Base-by-base conservation (phyloP, 2,797 vertebrate genomes). In the Naso thynnoides region DNA sequence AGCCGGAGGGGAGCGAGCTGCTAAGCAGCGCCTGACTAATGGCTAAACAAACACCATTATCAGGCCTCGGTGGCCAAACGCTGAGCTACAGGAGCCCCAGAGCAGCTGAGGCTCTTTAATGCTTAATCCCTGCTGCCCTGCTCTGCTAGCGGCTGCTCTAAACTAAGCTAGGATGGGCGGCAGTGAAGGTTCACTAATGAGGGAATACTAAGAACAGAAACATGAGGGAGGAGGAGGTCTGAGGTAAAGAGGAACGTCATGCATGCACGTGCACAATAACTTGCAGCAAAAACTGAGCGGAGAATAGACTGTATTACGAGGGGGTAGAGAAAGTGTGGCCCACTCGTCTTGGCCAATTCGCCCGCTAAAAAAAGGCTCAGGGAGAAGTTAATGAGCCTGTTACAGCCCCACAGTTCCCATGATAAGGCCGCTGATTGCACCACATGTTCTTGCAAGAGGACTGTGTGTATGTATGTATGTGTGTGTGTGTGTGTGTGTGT, bases 41-140 rank as follows among this genome's bases (percentile, higher is more conserved):
- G 87, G 91, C 92, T 93, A 93, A 93, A 94, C 93, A 95, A 95
- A 95, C 92, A 94, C 92, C 87, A 94, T 94, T 93, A 93, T 91
- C 87, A 83, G 84, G 72, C 83, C 85, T 79, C 76, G 36, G 92
- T 91, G 91, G 87, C 85, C 85, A 24, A 82, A 89, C 29, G 41
- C 70, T 79, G 82, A 89, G 88, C 85, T 85, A 76, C 77, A 85
- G 87, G 75, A 88, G 86, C 90, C 88, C 81, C 76, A 63, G 73
- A 80, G 88, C 86, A 90, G 88, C 88, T 86, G 86, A 83, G 85
- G 84, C 88, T 88, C 86, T 92, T 91, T 86, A 91, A 91, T 89
- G 82, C 85, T 79, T 89, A 91, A 92, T 94, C 91, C 91, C 85
- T 4, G 71, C 55, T 75, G 83, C 70, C 87, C 79, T 66, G 85